Conservation (phyloP, 2,797 vertebrate species). For the Odontamblyopus rebecca region DNA sequence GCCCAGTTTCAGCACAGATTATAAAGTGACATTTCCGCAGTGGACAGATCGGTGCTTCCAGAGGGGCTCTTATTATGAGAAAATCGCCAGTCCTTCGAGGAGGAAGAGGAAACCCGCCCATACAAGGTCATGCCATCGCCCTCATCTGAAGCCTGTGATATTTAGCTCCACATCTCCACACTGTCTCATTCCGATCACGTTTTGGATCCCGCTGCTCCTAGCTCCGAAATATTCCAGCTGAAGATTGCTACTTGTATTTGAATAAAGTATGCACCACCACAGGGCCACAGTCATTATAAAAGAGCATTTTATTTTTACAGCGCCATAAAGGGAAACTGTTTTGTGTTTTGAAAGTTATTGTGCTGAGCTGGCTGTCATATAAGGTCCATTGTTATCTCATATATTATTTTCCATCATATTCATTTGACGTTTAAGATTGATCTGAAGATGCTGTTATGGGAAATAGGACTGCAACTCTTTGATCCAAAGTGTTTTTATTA, state of each 20-base stretch:
- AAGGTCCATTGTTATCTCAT: not conserved
- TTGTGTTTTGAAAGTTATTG: not conserved
- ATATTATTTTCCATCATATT: conserved; percentile 3
- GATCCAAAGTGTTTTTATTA: not conserved
- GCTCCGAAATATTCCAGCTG: conserved; percentile 32
- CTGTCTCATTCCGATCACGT: conserved; percentile 32
- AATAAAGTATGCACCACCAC: conserved; percentile 23
- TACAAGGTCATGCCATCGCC: conserved; percentile 48
- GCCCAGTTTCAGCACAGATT: not conserved
- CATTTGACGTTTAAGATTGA: not conserved
- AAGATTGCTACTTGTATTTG: conserved; percentile 51
- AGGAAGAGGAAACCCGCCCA: conserved; percentile 18
- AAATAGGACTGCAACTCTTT: not conserved
- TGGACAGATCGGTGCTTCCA: not conserved
- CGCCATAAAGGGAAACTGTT: not conserved
- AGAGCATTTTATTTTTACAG: conserved; percentile 13
- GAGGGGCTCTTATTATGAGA: conserved; percentile 9
- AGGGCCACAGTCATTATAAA: conserved; percentile 22
- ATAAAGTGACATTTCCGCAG: not conserved
- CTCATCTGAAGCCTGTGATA: conserved; percentile 49
- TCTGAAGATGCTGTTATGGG: not conserved
- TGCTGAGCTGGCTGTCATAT: conserved; percentile 10
- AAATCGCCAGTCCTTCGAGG: conserved; percentile 10
- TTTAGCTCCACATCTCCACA: conserved; percentile 38
- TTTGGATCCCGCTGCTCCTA: conserved; percentile 39